Evolutionary conservation across 2,797 vertebrate species (phyloP), one percentile per base, ranked within the genome.

Genomic region (Gephyroberyx darwinii): DNA sequence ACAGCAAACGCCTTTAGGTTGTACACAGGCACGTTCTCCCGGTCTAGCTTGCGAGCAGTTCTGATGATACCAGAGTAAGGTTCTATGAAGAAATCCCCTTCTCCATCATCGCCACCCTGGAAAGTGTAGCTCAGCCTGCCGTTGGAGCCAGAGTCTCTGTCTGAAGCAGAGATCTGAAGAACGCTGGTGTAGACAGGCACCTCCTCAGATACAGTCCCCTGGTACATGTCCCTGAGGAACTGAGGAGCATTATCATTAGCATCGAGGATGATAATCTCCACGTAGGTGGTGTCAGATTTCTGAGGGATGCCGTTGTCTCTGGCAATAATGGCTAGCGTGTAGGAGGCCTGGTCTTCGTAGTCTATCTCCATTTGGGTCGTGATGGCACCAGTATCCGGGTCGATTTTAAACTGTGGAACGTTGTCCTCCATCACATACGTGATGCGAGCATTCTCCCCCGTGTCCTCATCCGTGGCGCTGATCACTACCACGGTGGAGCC

Each of bases 221-320:
- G 95, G 81, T 99, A 99, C 75, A 94, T 92, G 62, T 97, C 96
- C 0, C 95, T 88, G 48, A 95, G 84, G 83, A 99, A 99, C 71
- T 92, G 95, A 0, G 98, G 98, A 0, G 85, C 73, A 0, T 99
- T 99, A 85, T 99, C 98, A 0, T 99, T 99, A 62, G 96, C 97
- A 1, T 99, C 98, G 0, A 93, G 81, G 67, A 99, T 91, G 10
- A 97, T 95, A 22, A 99, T 97, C 90, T 99, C 98, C 16, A 99
- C 95, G 0, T 98, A 98, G 0, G 98, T 98, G 50, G 95, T 98
- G 71, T 98, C 98, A 0, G 96, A 97, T 81, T 99, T 99, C 88
- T 97, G 98, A 0, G 97, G 98, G 83, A 99, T 97, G 52, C 98
- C 98, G 0, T 99, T 98, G 91, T 99, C 98, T 1, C 92, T 94